These are phyloP conservation scores for Chloroceryle aenea DNA, from an alignment of 2,113 vertebrate species.

Conservation along the genomic window DNA sequence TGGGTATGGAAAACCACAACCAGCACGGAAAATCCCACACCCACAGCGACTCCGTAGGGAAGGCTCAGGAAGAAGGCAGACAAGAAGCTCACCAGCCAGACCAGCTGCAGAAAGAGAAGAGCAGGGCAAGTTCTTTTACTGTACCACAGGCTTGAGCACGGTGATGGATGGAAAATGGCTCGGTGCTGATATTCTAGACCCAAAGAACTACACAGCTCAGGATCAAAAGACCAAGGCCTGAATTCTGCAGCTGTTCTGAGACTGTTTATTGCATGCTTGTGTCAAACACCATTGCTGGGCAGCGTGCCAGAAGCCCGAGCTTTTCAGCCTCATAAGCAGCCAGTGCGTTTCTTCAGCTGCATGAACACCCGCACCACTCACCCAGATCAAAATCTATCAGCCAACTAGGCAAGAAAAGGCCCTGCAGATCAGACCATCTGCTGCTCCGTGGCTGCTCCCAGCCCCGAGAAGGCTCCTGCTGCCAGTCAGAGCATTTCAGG, in stretches of 20 bases:
- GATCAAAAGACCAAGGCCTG: neutral
- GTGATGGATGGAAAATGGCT: neutral
- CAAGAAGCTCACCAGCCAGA: constrained; percentile 93
- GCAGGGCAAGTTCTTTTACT: neutral
- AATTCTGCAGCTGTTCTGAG: neutral
- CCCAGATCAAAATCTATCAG: neutral
- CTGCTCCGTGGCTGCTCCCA: neutral
- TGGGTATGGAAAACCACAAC: constrained; percentile 94
- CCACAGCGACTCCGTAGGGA: constrained; percentile 90
- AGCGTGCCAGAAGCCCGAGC: neutral
- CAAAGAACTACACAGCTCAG: neutral
- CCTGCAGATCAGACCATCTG: neutral
- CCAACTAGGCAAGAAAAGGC: neutral
- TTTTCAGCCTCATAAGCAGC: neutral
- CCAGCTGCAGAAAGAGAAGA: constrained; percentile 75
- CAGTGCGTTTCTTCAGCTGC: neutral
- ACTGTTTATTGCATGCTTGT: neutral
- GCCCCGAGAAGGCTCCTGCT: neutral
- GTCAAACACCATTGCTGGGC: neutral
- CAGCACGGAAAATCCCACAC: constrained; percentile 88
- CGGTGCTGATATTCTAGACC: neutral
- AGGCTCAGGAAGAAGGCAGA: constrained; percentile 92
- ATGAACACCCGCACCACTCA: accelerated
- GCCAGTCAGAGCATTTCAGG: neutral
- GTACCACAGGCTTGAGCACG: accelerated